Base-by-base conservation (phyloP, 64 coral and sea anemone genomes). In the Trachythela sp. region DNA sequence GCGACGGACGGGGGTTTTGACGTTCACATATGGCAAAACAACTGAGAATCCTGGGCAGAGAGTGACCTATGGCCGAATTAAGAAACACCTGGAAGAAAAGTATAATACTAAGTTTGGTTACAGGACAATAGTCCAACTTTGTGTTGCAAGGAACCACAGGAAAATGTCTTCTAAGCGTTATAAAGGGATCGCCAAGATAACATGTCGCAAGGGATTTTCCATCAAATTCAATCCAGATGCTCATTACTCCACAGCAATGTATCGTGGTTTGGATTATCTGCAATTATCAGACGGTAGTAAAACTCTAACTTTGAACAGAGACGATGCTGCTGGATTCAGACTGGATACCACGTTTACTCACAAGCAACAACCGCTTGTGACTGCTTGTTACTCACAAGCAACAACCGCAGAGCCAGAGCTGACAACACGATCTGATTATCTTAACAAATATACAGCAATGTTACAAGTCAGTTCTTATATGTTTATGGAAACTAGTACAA, bases 171-270 rank as follows among this genome's bases (percentile, higher is more conserved):
- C 90, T 4, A 92, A 92, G 48, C 84, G 75, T 36, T 87, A 67
- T 27, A 87, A 87, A n/a, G 86, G 86, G 4, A 50, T 52, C 11
- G 86, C 86, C 7, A 52, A 52, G 24, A 37, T 87, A 33, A 87
- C 86, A 56, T 56, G 86, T 27, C 51, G 86, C 13, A 94, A 94
- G 51, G 92, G 92, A 10, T 94, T 94, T 86, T 33, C 84, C 38
- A 18, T 92, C 24, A 92, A 92, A 70, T 24, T 92, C 9, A 88
- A 94, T 41, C 92, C 85, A 34, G 89, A 91, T 88, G 86, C 89
- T 13, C 92, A 94, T 72, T 94, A 72, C 18, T 91, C 70, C 50
- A 56, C 85, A 48, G 86, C 92, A 70, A 50, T 94, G 45, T 94
- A 91, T 71, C 33, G 49, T 38, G 52, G 56, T 54, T 68, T 91